Percentiles rank a stretch among this genome's conserved stretches.
These are phyloP conservation scores for Botia kubotai DNA, from an alignment of 2,797 vertebrate genomes.

Conservation along the genomic window DNA sequence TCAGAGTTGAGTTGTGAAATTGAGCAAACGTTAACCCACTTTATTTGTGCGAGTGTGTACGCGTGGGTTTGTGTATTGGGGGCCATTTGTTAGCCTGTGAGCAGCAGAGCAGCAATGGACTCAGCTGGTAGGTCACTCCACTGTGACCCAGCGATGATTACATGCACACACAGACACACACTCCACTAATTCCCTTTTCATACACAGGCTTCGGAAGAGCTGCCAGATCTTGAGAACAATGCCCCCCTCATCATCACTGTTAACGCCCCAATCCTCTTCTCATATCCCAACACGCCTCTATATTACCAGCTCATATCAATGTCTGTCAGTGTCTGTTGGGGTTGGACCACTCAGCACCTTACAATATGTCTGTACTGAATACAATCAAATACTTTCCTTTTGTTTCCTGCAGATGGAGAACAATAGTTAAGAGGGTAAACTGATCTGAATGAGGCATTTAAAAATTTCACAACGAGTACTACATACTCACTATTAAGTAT, in stretches of 20 bases:
- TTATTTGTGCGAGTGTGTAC: conserved; percentile 53
- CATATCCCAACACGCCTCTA: conserved; percentile 68
- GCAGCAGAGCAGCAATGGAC: conserved; percentile 82
- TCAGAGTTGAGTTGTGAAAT: conserved; percentile 65
- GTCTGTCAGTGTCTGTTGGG: conserved; percentile 37
- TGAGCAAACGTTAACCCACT: conserved; percentile 60
- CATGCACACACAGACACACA: conserved; percentile 69
- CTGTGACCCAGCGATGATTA: conserved; percentile 84
- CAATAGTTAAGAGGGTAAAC: conserved; percentile 16
- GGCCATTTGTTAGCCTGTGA: conserved; percentile 76
- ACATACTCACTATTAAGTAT: not conserved
- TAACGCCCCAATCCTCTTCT: conserved; percentile 73
- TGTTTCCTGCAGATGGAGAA: conserved; percentile 38
- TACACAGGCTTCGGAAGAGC: conserved; percentile 73
- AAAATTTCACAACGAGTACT: not conserved
- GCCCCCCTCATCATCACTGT: conserved; percentile 77
- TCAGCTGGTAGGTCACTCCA: conserved; percentile 83
- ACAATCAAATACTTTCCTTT: conserved; percentile 46
- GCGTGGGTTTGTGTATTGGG: conserved; percentile 51
- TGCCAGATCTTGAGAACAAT: conserved; percentile 80
- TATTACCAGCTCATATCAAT: conserved; percentile 54
- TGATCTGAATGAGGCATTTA: not conserved
- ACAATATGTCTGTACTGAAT: conserved; percentile 20
- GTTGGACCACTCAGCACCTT: conserved; percentile 45
- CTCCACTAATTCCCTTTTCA: conserved; percentile 78